phyloP scores from a whole-genome alignment of 1,140 invertebrate genomes.

The Diuraphis noxia region DNA sequence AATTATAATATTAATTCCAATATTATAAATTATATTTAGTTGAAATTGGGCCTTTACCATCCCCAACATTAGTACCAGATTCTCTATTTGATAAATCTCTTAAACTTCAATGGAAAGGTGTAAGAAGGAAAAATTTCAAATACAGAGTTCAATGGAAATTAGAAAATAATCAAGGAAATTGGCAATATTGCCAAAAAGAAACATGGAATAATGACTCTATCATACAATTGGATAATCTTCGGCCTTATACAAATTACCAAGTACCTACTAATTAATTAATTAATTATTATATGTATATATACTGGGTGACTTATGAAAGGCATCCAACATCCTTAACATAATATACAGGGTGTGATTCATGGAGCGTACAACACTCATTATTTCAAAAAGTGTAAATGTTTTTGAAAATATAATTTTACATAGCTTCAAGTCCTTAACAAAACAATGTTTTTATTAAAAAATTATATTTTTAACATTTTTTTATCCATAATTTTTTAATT shows the following conservation, averaged over 20 bases:
- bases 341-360: too few species aligned
- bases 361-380: too few species aligned
- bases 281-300: neutral
- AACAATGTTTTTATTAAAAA: too few species aligned
- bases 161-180: conserved; percentile 68
- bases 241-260: conserved; percentile 86
- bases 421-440: too few species aligned
- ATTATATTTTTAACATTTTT: too few species aligned
- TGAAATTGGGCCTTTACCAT: conserved; percentile 70
- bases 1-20: neutral
- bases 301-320: neutral
- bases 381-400: too few species aligned
- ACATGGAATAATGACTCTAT: conserved; percentile 69
- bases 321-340: too few species aligned
- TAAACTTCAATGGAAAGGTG: conserved; percentile 76
- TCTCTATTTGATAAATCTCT: conserved; percentile 74
- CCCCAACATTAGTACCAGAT: conserved; percentile 76
- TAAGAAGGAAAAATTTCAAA: conserved; percentile 64
- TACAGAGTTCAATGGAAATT: conserved; percentile 78
- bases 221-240: conserved; percentile 74
- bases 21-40: conserved; percentile 61
- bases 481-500: too few species aligned
- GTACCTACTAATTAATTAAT: conserved; percentile 64
- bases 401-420: too few species aligned
- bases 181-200: conserved; percentile 75